Evolutionary conservation across 2,797 vertebrate genomes (phyloP).

Genomic region (Coilia nasus): DNA sequence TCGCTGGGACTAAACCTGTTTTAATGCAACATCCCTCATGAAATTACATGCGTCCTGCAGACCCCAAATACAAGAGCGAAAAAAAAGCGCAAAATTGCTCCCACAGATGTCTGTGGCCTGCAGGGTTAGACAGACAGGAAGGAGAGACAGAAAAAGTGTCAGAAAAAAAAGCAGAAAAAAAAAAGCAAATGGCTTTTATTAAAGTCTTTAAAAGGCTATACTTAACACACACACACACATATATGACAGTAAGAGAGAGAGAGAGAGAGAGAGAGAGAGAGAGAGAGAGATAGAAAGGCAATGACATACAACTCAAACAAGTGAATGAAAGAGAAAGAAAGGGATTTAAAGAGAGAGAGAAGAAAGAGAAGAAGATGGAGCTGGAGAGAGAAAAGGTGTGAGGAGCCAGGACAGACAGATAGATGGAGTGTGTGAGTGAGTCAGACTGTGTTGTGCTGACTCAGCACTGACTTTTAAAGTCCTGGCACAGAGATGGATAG

Average conservation of each 20-base stretch:
- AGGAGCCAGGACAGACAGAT: not conserved
- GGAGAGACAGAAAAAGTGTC: not conserved
- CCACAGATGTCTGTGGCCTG: not conserved
- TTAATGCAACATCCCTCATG: conserved; percentile 4
- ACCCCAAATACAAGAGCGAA: not conserved
- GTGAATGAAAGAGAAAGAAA: too few species aligned
- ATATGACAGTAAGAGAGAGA: too few species aligned
- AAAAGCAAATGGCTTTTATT: not conserved
- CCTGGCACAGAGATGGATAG: not conserved
- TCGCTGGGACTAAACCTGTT: not conserved
- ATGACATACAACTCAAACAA: too few species aligned
- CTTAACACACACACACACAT: too few species aligned
- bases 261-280: too few species aligned
- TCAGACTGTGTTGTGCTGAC: not conserved
- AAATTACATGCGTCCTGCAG: not conserved
- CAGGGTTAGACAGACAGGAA: not conserved
- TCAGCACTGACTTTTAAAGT: too few species aligned
- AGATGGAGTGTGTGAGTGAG: not conserved
- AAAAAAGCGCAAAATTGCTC: not conserved
- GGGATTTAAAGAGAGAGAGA: too few species aligned
- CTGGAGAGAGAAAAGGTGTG: too few species aligned
- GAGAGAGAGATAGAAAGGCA: too few species aligned
- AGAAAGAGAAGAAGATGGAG: too few species aligned
- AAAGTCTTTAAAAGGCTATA: not conserved
- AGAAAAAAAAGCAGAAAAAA: not conserved